A percentile compares a stretch with the other conserved stretches of the same genome.
Evolutionary conservation across 1,140 invertebrate genomes (phyloP).

Genomic region (Drosophila oshimai): DNA sequence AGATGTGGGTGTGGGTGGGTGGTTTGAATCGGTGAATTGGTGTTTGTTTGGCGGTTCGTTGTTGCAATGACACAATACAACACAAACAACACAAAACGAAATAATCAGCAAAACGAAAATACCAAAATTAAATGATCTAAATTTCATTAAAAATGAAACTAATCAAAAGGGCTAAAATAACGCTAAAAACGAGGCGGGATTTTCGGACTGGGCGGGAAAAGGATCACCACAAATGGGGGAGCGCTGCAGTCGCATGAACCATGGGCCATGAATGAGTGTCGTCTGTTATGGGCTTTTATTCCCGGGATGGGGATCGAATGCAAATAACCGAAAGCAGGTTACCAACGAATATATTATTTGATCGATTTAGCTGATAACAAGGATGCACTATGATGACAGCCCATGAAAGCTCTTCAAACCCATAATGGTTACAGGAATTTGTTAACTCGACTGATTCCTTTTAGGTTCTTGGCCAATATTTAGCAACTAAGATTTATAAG

Average conservation of each 20-base stretch:
- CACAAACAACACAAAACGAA: conserved; percentile 25
- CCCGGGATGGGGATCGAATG: not conserved
- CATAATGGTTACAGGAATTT: not conserved
- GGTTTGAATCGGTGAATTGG: not conserved
- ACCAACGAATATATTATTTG: not conserved
- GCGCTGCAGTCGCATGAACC: conserved; percentile 10
- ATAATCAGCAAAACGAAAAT: conserved; percentile 27
- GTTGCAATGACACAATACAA: conserved; percentile 39
- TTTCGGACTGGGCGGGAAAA: not conserved
- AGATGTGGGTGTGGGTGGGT: conserved; percentile 27
- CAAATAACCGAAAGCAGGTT: not conserved
- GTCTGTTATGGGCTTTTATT: not conserved
- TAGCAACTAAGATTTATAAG: no score
- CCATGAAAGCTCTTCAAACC: not conserved
- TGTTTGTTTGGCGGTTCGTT: conserved; percentile 9
- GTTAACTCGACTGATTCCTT: no score
- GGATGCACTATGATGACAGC: not conserved
- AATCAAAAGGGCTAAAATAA: not conserved
- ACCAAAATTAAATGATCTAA: conserved; percentile 24
- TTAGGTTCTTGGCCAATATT: no score
- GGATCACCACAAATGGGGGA: conserved; percentile 16
- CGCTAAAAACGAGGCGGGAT: not conserved
- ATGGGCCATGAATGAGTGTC: conserved; percentile 1
- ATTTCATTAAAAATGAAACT: conserved; percentile 18
- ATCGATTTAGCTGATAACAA: not conserved